phyloP scores from a whole-genome alignment of 2,113 vertebrate species.

The Eulacestoma nigropectus region DNA sequence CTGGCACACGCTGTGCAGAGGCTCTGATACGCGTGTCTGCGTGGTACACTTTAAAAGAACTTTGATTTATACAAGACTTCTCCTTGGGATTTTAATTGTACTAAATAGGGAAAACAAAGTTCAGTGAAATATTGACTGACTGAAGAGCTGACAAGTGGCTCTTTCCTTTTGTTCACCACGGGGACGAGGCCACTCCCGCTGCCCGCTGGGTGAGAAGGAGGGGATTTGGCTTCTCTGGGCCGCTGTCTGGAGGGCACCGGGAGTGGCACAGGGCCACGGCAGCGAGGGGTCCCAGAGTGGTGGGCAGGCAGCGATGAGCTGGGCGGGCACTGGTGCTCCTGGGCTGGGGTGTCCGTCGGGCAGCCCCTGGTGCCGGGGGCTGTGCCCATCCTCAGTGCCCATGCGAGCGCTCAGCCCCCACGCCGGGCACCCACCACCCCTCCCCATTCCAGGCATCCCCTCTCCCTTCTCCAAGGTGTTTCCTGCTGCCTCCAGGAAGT shows the following conservation, averaged over 20 bases:
- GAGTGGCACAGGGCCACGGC: fast-evolving
- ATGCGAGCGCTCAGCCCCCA: fast-evolving
- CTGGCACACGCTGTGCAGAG: constrained; percentile 49
- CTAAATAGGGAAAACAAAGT: constrained; percentile 59
- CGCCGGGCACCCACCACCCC: fast-evolving
- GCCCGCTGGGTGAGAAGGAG: background rate
- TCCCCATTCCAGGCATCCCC: background rate
- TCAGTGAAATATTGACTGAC: constrained; percentile 29
- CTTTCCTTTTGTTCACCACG: background rate
- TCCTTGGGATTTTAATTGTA: constrained; percentile 66
- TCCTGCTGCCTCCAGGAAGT: background rate
- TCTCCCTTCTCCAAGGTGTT: background rate
- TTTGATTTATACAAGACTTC: constrained; percentile 71
- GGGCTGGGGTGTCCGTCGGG: fast-evolving
- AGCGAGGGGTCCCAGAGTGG: fast-evolving
- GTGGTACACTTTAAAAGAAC: constrained; percentile 63
- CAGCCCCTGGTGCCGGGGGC: fast-evolving
- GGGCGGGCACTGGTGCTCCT: fast-evolving
- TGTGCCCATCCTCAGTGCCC: background rate
- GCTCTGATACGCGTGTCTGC: constrained; percentile 22
- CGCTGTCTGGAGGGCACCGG: fast-evolving
- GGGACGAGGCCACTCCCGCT: background rate
- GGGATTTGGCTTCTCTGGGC: background rate
- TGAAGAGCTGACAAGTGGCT: background rate
- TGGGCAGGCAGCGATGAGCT: background rate